A percentile compares a stretch with the other conserved stretches of the same genome.
phyloP scores from a whole-genome alignment of 1,140 invertebrate genomes.

The Eueides isabella region DNA sequence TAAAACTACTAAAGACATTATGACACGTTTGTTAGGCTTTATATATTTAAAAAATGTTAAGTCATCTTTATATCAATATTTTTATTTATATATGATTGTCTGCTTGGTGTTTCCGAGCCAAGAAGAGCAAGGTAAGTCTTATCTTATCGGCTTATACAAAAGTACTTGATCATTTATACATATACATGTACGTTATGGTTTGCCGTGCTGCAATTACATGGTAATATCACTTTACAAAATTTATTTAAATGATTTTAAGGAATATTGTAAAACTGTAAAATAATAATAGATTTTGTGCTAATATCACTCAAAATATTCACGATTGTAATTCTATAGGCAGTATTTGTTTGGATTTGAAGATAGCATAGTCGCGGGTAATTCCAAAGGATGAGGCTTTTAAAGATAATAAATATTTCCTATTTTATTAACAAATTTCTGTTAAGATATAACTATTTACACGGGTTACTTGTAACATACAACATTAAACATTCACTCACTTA shows the following conservation, averaged over 20 bases:
- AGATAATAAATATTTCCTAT: too few species aligned
- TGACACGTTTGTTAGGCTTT: neutral
- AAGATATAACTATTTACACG: too few species aligned
- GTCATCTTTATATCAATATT: neutral
- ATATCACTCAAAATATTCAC: too few species aligned
- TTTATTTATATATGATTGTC: neutral
- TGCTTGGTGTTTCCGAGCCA: neutral
- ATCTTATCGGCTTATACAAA: conserved; percentile 31
- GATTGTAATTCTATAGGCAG: too few species aligned
- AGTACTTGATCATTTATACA: conserved; percentile 10
- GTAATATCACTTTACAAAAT: neutral
- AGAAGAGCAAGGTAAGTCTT: conserved; percentile 24
- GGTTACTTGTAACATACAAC: too few species aligned
- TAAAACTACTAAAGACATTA: too few species aligned
- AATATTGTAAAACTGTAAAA: neutral
- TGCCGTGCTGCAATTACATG: neutral
- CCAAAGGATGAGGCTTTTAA: too few species aligned
- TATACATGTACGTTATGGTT: neutral
- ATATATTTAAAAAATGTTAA: neutral
- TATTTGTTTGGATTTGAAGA: too few species aligned
- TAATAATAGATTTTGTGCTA: too few species aligned
- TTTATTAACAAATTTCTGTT: too few species aligned
- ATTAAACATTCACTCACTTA: too few species aligned
- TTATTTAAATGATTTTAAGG: neutral
- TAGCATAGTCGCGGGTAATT: too few species aligned